Conservation (phyloP, 2,113 vertebrate genomes). For the Macroglossus sobrinus region DNA sequence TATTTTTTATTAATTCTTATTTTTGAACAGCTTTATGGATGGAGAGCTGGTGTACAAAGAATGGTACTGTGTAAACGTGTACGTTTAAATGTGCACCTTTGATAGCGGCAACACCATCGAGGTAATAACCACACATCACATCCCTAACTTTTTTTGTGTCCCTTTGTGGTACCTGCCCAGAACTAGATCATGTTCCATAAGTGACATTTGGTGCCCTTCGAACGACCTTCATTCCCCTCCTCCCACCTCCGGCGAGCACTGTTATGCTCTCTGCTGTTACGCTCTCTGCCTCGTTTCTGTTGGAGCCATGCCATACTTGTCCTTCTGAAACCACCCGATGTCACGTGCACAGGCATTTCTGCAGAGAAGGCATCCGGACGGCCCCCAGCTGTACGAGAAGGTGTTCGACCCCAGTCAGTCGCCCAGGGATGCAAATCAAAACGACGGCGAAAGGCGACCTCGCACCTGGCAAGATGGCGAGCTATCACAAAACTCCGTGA, state of each 20-base stretch:
- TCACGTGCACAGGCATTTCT: neutral
- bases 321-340: neutral
- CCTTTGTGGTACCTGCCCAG: too few relatives aligned
- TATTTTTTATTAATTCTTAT: neutral
- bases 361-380: neutral
- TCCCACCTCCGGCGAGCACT: neutral
- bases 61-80: too few relatives aligned
- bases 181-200: too few relatives aligned
- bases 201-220: neutral
- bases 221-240: neutral
- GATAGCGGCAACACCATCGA: rapidly evolving
- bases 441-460: neutral
- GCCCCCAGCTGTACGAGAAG: neutral
- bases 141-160: too few relatives aligned
- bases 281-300: too few relatives aligned
- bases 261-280: neutral
- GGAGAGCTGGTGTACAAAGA: neutral
- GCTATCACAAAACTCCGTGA: too few relatives aligned
- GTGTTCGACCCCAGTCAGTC: neutral
- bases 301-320: neutral
- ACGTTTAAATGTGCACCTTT: too few relatives aligned
- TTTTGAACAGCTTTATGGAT: neutral
- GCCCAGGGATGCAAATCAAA: neutral
- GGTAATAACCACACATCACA: rapidly evolving
- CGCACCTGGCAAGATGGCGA: neutral